Evolutionary conservation across 2,113 vertebrate genomes (phyloP).

Genomic region (Eupsittula cactorum): DNA sequence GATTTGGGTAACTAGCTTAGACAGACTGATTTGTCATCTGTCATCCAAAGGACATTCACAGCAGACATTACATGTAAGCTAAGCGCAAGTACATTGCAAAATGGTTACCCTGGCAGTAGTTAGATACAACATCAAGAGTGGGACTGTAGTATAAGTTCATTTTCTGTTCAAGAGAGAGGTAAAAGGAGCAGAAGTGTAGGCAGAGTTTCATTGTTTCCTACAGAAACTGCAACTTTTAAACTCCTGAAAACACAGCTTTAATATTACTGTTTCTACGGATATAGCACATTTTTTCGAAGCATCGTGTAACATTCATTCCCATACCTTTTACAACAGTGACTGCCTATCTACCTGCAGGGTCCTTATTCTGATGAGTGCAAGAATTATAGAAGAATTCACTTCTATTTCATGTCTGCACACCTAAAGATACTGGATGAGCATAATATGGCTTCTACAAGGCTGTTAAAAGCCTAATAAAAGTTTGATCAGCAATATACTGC

Average conservation of each 20-base stretch:
- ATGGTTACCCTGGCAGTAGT: not conserved
- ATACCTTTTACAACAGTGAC: not conserved
- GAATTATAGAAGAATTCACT: not conserved
- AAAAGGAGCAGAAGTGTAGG: not conserved
- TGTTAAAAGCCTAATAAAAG: not conserved
- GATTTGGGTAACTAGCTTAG: not conserved
- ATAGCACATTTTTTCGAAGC: not conserved
- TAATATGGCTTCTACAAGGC: not conserved
- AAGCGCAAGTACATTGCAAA: not conserved
- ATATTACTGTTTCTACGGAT: not conserved
- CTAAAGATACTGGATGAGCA: not conserved
- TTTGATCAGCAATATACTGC: not conserved
- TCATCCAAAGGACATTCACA: not conserved
- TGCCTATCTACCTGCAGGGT: not conserved
- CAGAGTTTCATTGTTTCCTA: not conserved
- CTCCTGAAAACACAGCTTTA: not conserved
- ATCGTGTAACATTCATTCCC: accelerated
- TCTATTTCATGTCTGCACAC: not conserved
- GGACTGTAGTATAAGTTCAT: not conserved
- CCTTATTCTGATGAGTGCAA: not conserved
- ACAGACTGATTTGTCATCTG: not conserved
- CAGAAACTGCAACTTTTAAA: not conserved
- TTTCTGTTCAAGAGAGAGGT: not conserved
- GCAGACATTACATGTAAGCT: not conserved
- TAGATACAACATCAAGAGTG: not conserved